Percentiles rank a stretch among this genome's conserved stretches.
These are phyloP conservation scores for Bergia puertoricense DNA, from an alignment of 92 coral and sea anemone species.

Conservation along the genomic window DNA sequence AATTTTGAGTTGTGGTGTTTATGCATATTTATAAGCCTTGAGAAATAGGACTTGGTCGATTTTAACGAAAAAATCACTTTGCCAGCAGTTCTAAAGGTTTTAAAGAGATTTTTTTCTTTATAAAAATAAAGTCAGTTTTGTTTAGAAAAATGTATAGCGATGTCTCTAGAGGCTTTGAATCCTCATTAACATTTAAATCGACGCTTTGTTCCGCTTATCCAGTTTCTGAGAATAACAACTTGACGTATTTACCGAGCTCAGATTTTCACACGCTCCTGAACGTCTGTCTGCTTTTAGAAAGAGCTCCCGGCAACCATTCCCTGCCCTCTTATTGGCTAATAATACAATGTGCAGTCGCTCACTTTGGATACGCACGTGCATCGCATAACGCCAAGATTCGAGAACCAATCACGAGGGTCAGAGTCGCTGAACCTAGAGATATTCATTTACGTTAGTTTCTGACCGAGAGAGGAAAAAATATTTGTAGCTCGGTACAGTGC, in stretches of 20 bases:
- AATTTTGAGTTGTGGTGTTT: neutral
- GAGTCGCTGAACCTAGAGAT: slow-evolving; percentile 53
- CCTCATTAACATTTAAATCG: slow-evolving; percentile 26
- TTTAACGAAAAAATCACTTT: neutral
- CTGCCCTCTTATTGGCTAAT: slow-evolving; percentile 40
- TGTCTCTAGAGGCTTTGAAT: slow-evolving; percentile 15
- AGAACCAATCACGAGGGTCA: slow-evolving; percentile 47
- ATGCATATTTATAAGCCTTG: slow-evolving; percentile 26
- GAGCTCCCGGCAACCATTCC: slow-evolving; percentile 44
- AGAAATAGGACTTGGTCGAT: neutral
- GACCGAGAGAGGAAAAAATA: slow-evolving; percentile 39
- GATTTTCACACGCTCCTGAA: slow-evolving; percentile 66
- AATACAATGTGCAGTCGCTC: slow-evolving; percentile 41
- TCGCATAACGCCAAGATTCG: slow-evolving; percentile 44
- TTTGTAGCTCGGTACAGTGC: neutral
- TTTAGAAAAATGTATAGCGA: slow-evolving; percentile 1
- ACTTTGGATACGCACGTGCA: slow-evolving; percentile 71
- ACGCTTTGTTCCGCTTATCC: slow-evolving; percentile 40
- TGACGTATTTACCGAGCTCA: slow-evolving; percentile 50
- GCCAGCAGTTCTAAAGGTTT: neutral
- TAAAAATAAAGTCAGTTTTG: neutral
- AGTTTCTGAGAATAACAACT: slow-evolving; percentile 37
- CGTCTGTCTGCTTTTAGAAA: slow-evolving; percentile 54
- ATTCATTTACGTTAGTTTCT: slow-evolving; percentile 31
- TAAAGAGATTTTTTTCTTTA: neutral